Conservation (phyloP, 2,888 invertebrate species). For the Cistogaster globosa region DNA sequence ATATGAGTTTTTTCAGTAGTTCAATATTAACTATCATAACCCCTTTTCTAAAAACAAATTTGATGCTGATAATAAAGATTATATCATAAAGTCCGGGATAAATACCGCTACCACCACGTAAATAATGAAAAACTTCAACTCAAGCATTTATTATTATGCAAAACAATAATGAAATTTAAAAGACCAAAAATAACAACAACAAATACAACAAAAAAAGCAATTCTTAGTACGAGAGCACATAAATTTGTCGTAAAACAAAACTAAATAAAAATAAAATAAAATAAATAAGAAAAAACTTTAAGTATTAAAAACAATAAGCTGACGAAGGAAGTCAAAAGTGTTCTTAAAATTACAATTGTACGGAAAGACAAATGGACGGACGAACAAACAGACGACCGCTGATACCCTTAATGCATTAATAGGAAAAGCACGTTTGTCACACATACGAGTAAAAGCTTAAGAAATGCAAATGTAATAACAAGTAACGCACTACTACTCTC, state of each 20-base stretch:
- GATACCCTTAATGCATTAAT: conserved; percentile 50
- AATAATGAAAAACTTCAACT: conserved; percentile 25
- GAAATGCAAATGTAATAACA: conserved; percentile 42
- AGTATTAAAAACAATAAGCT: conserved; percentile 63
- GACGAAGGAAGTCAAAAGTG: conserved; percentile 70
- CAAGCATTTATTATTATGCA: conserved; percentile 62
- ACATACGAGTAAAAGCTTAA: conserved; percentile 27
- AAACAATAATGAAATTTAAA: conserved; percentile 63
- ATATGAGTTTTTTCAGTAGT: conserved; percentile 5
- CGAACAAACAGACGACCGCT: conserved; percentile 7
- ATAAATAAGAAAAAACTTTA: conserved; percentile 41
- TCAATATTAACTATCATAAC: conserved; percentile 17
- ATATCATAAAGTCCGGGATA: conserved; percentile 57
- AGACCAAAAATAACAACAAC: conserved; percentile 21
- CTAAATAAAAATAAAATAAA: conserved; percentile 11
- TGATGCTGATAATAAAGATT: conserved; percentile 60
- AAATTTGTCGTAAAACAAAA: conserved; percentile 69
- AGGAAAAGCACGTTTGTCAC: conserved; percentile 63
- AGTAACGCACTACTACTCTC: conserved; percentile 26
- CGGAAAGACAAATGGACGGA: conserved; percentile 10
- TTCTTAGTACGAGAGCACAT: conserved; percentile 46
- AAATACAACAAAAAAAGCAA: conserved; percentile 33
- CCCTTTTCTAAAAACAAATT: conserved; percentile 44
- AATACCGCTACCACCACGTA: conserved; percentile 49
- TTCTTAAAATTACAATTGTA: conserved; percentile 52